These are phyloP conservation scores for Drosophila maculinotata DNA, from an alignment of 2,888 invertebrate genomes.

Conservation along the genomic window DNA sequence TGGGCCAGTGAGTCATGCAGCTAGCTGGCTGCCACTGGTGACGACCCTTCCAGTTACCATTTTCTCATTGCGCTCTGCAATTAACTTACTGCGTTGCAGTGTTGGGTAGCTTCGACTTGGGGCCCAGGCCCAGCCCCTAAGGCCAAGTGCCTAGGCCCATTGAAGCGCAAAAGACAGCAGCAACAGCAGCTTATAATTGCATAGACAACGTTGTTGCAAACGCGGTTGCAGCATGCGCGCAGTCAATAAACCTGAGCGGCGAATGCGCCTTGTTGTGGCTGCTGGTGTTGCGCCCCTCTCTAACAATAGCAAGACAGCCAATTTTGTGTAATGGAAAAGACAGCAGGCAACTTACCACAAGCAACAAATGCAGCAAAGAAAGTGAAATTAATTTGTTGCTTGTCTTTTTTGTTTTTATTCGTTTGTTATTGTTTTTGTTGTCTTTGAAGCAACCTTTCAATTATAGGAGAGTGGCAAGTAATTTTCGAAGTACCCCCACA, in stretches of 20 bases:
- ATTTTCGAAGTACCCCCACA: constrained; percentile 36
- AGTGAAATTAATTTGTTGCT: constrained; percentile 74
- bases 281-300: constrained; percentile 12
- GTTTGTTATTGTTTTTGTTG: constrained; percentile 14
- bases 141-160: constrained; percentile 44
- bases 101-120: background rate
- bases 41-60: constrained; percentile 33
- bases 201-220: constrained; percentile 40
- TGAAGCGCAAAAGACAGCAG: constrained; percentile 45
- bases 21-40: too few species aligned
- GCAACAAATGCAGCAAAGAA: constrained; percentile 62
- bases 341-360: constrained; percentile 24
- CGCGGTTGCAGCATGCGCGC: constrained; percentile 44
- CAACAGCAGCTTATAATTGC: constrained; percentile 59
- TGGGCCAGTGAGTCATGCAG: constrained; percentile 2
- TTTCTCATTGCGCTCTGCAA: constrained; percentile 32
- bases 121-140: constrained; percentile 10
- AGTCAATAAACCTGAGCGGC: constrained; percentile 72
- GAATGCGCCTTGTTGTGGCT: constrained; percentile 28
- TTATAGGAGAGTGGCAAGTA: constrained; percentile 22
- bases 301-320: constrained; percentile 50
- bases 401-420: constrained; percentile 23
- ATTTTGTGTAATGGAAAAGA: constrained; percentile 43
- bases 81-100: constrained; percentile 21
- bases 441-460: constrained; percentile 20